phyloP scores from a whole-genome alignment of 2,113 vertebrate species.

The Rhodinocichla rosea region DNA sequence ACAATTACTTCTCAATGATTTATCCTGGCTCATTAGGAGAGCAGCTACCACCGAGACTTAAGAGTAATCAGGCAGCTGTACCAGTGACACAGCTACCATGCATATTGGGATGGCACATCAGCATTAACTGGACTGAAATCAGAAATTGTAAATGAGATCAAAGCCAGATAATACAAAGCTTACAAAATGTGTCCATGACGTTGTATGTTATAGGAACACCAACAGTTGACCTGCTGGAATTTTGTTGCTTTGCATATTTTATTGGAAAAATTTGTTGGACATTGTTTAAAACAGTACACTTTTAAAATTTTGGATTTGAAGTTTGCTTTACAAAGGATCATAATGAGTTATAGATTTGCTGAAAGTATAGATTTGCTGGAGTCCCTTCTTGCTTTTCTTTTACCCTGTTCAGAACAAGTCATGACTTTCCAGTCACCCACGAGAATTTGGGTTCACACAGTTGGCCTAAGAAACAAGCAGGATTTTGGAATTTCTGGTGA shows the following conservation, averaged over 20 bases:
- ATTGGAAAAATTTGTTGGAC: background rate
- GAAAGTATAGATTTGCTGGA: background rate
- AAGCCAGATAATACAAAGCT: background rate
- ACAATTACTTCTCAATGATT: conserved; percentile 73
- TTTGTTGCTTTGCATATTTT: background rate
- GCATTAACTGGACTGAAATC: background rate
- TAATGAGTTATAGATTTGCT: background rate
- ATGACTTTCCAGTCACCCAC: background rate
- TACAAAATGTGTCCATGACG: background rate
- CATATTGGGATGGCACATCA: background rate
- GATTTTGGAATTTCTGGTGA: background rate
- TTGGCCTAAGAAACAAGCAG: background rate
- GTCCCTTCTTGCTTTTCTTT: background rate
- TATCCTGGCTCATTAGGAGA: conserved; percentile 70
- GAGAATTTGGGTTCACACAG: background rate
- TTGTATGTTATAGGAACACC: background rate
- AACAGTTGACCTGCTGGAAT: background rate
- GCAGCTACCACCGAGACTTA: conserved; percentile 56
- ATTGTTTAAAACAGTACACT: background rate
- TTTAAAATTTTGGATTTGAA: background rate
- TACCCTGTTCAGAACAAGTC: background rate
- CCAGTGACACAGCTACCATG: background rate
- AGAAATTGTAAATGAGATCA: background rate
- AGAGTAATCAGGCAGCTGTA: conserved; percentile 60
- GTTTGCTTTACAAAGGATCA: background rate